Base-by-base conservation (phyloP, 2,797 vertebrate genomes). In the Lithobates sylvaticus region DNA sequence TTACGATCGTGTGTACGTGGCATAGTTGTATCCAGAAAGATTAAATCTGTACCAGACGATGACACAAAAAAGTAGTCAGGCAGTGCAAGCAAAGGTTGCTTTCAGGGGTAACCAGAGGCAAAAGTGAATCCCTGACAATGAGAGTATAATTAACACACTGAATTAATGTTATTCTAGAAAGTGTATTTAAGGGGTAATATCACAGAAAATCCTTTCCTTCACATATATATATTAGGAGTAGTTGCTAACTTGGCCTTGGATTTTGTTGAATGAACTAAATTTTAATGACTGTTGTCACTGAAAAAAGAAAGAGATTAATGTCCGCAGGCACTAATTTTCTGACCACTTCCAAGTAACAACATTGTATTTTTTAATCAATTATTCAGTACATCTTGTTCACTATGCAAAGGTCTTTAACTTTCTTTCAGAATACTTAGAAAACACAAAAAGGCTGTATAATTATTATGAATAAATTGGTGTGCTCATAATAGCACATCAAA, bases 241-340 rank as follows among this genome's bases (percentile, higher is more conserved):
- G 64, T 81, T 84, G 70, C 76, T 71, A 80, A 44, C 64, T 83
- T 83, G 85, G 79, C 67, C 70, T 9, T 73, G 58, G 86, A 27
- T 76, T 84, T 65, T 58, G 71, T 76, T 80, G 76, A 84, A 80
- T 84, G 27, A 76, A 61, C 71, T 68, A 70, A 26, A 80, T 87
- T 70, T 44, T 80, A 84, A 84, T 84, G 81, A 54, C 34, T 84
- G 81, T 74, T 84, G 65, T 65, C 76, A 80, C 64, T 80, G 26
- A 76, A 84, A 87, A 80, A 23, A 69, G 44, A 26, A 10, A 61
- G 42, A 78, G 80, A 80, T 80, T n/a, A 32, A 84, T 68, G 26
- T 36, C 10, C 80, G 21, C 39, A 69, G 34, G 75, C 70, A 78
- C 26, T 18, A 12, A 74, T 78, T 75, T 87, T 87, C 70, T 78